Evolutionary conservation across 2,113 vertebrate genomes (phyloP).

Genomic region (Rhinopithecus roxellana): DNA sequence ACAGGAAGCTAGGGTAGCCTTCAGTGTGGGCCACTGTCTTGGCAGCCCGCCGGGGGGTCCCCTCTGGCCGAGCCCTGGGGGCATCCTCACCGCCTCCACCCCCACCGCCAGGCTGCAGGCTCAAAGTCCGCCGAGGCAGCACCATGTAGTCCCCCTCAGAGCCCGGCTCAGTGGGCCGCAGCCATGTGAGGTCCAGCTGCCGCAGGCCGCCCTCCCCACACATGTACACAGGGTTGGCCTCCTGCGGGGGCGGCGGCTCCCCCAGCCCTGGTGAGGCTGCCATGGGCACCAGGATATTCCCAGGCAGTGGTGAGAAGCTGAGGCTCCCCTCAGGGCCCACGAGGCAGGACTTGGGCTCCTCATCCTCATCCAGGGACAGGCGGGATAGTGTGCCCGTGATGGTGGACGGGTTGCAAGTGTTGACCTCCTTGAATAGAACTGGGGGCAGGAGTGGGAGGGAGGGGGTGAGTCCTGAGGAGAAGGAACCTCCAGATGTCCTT

Average conservation of each 20-base stretch:
- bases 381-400: constrained; percentile 98
- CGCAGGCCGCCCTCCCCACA: constrained; percentile 93
- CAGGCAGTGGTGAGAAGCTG: constrained; percentile 95
- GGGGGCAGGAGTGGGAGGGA: constrained; percentile 29
- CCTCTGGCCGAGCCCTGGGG: constrained; percentile 90
- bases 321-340: constrained; percentile 90
- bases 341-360: constrained; percentile 93
- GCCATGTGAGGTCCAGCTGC: constrained; percentile 90
- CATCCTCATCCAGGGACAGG: constrained; percentile 97
- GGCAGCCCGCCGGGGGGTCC: constrained; percentile 88
- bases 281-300: constrained; percentile 95
- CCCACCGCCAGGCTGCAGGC: constrained; percentile 90
- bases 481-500: background rate
- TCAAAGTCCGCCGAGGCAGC: constrained; percentile 93
- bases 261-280: constrained; percentile 92
- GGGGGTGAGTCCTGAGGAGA: background rate
- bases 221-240: constrained; percentile 93
- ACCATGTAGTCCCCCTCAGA: constrained; percentile 98
- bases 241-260: constrained; percentile 90
- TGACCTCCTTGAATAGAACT: constrained; percentile 99
- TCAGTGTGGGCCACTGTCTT: constrained; percentile 87
- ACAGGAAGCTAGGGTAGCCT: constrained; percentile 92
- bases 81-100: constrained; percentile 88
- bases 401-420: constrained; percentile 97
- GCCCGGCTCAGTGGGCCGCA: constrained; percentile 85